These are phyloP conservation scores for Drosophila sp. DNA, from an alignment of 1,140 invertebrate genomes.

Conservation along the genomic window DNA sequence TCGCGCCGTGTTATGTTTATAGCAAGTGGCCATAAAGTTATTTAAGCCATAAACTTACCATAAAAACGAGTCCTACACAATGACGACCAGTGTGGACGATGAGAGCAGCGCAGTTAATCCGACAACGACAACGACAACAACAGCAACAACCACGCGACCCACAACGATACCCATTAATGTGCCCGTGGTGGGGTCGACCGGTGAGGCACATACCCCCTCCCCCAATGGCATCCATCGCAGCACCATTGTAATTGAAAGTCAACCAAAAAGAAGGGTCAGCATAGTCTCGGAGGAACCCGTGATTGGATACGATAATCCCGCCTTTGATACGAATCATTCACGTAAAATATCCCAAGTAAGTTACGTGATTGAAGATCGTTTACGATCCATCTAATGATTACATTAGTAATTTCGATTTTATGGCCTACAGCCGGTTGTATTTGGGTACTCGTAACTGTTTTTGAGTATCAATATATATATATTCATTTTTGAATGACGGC, in stretches of 20 bases:
- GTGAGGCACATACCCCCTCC: constrained; percentile 16
- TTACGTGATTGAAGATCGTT: neutral
- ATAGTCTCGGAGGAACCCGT: constrained; percentile 74
- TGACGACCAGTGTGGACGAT: constrained; percentile 51
- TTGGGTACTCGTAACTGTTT: neutral
- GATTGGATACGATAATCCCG: constrained; percentile 75
- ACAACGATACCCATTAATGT: constrained; percentile 43
- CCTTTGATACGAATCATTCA: constrained; percentile 71
- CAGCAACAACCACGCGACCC: constrained; percentile 14
- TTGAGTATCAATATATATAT: neutral
- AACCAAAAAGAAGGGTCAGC: constrained; percentile 81
- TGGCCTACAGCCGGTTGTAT: neutral
- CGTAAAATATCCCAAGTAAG: constrained; percentile 84
- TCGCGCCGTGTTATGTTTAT: constrained; percentile 26
- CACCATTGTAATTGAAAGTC: constrained; percentile 75
- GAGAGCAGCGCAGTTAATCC: constrained; percentile 18
- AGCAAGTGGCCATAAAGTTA: constrained; percentile 24
- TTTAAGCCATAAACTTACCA: neutral
- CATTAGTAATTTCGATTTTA: constrained; percentile 57
- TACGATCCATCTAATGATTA: constrained; percentile 26
- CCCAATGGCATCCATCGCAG: constrained; percentile 59
- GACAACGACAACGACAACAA: neutral
- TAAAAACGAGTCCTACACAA: constrained; percentile 41
- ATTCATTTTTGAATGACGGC: constrained; percentile 19
- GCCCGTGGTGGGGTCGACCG: constrained; percentile 11